phyloP scores from a whole-genome alignment of 2,888 invertebrate genomes.

The Cerastoderma edule region DNA sequence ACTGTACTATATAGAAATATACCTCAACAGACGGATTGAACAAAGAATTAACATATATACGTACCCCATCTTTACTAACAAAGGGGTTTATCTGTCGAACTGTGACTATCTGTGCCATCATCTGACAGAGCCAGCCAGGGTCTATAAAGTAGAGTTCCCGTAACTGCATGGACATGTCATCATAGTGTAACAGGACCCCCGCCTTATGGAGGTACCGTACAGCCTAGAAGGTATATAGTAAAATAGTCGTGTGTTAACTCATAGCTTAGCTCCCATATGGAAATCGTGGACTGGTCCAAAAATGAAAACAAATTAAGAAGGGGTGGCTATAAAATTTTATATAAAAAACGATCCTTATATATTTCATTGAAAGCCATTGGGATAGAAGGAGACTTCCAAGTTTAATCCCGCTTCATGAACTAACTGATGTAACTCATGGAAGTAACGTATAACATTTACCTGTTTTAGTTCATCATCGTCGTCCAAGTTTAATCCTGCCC shows the following conservation, averaged over 20 bases:
- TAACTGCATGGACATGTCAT: conserved; percentile 76
- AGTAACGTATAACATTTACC: conserved; percentile 53
- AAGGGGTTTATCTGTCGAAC: conserved; percentile 81
- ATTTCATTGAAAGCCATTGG: too few species aligned
- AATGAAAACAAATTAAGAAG: too few species aligned
- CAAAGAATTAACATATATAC: neutral
- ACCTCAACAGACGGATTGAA: neutral
- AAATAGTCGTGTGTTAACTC: too few species aligned
- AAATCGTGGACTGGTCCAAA: too few species aligned
- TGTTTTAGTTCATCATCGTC: conserved; percentile 79
- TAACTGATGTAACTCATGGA: too few species aligned
- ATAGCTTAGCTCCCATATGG: too few species aligned
- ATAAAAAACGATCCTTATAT: too few species aligned
- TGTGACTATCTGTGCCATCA: conserved; percentile 82
- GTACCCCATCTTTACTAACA: conserved; percentile 77
- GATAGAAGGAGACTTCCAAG: too few species aligned
- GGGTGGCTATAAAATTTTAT: too few species aligned
- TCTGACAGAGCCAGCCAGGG: conserved; percentile 81
- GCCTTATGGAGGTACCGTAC: conserved; percentile 80
- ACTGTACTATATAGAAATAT: too few species aligned
- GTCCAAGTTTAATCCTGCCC: conserved; percentile 72
- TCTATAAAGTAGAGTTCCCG: conserved; percentile 81
- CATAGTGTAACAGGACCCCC: conserved; percentile 80
- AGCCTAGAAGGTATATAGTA: too few species aligned
- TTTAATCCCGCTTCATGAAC: too few species aligned